Conservation (phyloP, 2,888 invertebrate species). For the Orgyia antiqua region DNA sequence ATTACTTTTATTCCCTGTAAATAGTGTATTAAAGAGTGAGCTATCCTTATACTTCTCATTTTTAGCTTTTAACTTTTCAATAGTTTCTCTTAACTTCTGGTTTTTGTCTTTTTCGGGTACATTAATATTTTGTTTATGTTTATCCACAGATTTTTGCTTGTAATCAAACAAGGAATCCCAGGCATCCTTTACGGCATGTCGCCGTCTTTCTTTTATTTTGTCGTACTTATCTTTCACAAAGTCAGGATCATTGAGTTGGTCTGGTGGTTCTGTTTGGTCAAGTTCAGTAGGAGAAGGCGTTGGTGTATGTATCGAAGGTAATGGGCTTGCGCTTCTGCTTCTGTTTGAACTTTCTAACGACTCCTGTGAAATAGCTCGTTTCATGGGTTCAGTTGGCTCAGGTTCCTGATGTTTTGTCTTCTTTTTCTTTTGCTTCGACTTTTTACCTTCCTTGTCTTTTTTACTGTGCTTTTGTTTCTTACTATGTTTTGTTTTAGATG, state of each 20-base stretch:
- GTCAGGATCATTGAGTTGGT: conserved; percentile 50
- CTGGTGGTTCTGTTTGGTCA: conserved; percentile 31
- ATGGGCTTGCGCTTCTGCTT: conserved; percentile 64
- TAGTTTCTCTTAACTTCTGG: conserved; percentile 74
- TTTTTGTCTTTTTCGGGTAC: conserved; percentile 70
- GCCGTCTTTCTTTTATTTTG: conserved; percentile 79
- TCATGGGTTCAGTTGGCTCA: conserved; percentile 33
- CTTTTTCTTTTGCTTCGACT: conserved; percentile 69
- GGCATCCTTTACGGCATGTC: conserved; percentile 68
- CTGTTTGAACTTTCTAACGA: conserved; percentile 63
- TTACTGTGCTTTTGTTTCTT: conserved; percentile 58
- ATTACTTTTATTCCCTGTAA: conserved; percentile 41
- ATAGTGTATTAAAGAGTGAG: conserved; percentile 50
- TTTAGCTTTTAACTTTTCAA: conserved; percentile 81
- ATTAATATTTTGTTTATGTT: conserved; percentile 52
- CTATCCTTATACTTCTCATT: conserved; percentile 73
- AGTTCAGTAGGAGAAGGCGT: conserved; percentile 56
- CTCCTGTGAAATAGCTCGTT: conserved; percentile 44
- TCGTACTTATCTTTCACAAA: conserved; percentile 80
- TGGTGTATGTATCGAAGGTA: conserved; percentile 66
- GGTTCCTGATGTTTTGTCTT: conserved; percentile 55
- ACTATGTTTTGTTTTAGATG: conserved; percentile 47
- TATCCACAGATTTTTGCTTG: conserved; percentile 61
- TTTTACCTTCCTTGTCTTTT: conserved; percentile 66
- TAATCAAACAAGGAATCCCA: conserved; percentile 67